Base-by-base conservation (phyloP, 2,888 invertebrate species). In the Microchrysa polita region DNA sequence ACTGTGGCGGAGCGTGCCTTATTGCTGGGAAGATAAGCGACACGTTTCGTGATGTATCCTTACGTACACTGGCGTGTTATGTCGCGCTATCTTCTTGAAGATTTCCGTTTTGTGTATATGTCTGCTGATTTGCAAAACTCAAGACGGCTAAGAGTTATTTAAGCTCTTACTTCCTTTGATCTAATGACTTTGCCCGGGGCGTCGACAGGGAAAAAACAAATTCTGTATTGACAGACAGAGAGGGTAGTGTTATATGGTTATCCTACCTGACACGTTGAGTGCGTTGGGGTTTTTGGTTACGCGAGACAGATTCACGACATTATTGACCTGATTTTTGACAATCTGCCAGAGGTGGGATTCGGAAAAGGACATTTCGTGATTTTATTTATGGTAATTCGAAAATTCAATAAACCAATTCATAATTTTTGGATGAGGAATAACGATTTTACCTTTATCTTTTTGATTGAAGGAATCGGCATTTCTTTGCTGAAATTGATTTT, bases 111-210 rank as follows among this genome's bases (percentile, higher is more conserved):
- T 34, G 44, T 34, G 44, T 18, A 69, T 55, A 40, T 69, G 69
- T 69, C 69, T 69, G n/a, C n/a, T n/a, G 69, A 69, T 69, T 69
- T 69, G 57, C 69, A 69, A n/a, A 69, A 55, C 55, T 55, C 40
- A 57, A 40, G 69, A 34, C 69, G 69, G 57, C 14, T 69, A 42
- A 57, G 42, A 69, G 57, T 69, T 55, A 69, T 52, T 69, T 69
- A 69, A 69, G 69, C 69, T 52, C 20, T 52, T 12, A 57, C 57
- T 55, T 69, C 57, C 69, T 69, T 69, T 69, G 69, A 69, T 69
- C 69, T 69, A 55, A 42, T 57, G 57, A 69, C 55, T 42, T 69
- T 42, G 16, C 34, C 69, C 69, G 22, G 12, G 16, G 69, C 23
- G 52, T 18, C 48, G 57, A 34, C n/a, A 55, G 34, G 34, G 52